Evolutionary conservation across 1,140 invertebrate genomes (phyloP), one percentile per base, ranked within the genome.

Genomic region (Halesus radiatus): DNA sequence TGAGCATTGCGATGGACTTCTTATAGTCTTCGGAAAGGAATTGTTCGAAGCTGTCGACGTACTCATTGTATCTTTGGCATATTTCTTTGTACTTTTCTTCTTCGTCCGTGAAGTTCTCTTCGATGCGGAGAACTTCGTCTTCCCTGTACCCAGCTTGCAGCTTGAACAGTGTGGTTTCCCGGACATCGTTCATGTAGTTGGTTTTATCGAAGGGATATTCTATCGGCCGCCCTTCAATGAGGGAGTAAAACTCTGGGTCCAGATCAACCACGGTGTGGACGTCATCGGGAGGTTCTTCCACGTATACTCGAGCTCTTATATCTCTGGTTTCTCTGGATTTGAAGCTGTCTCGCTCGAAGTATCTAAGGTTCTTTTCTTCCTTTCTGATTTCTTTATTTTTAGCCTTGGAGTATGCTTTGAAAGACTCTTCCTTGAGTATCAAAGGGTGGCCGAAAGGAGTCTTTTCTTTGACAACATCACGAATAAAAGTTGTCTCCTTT

Each of bases 11-110:
- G 86, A 93, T 93, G 2, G 92, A 92, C 76, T 88, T 88, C 75
- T 91, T 87, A 80, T 94, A 91, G 84, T 93, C 92, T 64, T 91
- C 87, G 2, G 89, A 90, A 6, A 94, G 85, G 84, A 93, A 93
- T 75, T 92, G 89, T 83, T 94, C 92, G 81, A 94, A 93, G 68
- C 88, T 88, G 50, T 89, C 88, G 4, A 92, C 87, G 79, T 91
- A 92, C 56, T 88, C 88, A 52, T 89, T 87, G 82, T 91, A 92
- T 68, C 90, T 87, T 81, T 90, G 89, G 76, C 90, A 90, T 1
- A 92, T 89, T n/a, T 88, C 86, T 52, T 91, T 86, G 62, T 92
- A 90, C 76, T 88, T 87, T 23, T 86, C 87, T 75, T 88, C 88
- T 84, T 94, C 92, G n/a, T 90, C 86, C 66, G 88, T 86, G 26